Conservation (phyloP, 2,888 invertebrate genomes). For the Pinctada fucata region DNA sequence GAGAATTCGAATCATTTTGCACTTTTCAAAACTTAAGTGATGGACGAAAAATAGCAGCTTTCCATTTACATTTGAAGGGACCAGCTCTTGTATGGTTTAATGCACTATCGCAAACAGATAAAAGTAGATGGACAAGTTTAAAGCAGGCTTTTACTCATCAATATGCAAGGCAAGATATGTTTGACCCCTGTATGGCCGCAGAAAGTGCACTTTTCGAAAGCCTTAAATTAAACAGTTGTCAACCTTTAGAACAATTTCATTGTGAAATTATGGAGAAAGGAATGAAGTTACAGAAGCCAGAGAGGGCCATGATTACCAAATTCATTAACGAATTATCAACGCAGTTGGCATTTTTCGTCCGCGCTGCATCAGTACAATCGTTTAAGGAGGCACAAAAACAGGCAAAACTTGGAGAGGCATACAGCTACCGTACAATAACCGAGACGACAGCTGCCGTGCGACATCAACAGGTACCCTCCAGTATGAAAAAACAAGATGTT, state of each 20-base stretch:
- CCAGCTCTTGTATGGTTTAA: constrained; percentile 26
- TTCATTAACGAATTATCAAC: constrained; percentile 5
- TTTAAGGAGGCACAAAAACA: neutral
- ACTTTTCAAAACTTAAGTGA: neutral
- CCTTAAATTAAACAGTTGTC: neutral
- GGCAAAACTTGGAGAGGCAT: neutral
- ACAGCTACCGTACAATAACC: neutral
- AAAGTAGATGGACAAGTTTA: neutral
- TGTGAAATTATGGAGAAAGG: neutral
- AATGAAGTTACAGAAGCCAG: neutral
- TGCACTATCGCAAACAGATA: neutral
- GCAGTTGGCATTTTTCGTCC: neutral
- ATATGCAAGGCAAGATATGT: no score
- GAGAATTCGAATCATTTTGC: neutral
- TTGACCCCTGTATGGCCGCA: no score
- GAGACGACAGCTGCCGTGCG: neutral
- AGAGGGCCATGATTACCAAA: constrained; percentile 6
- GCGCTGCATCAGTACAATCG: neutral
- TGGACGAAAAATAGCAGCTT: constrained; percentile 22
- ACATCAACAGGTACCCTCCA: neutral
- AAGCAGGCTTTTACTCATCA: neutral
- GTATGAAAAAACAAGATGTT: neutral
- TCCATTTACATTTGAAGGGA: neutral
- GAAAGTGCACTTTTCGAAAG: neutral
- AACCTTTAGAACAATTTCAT: constrained; percentile 6